Conservation (phyloP, 2,797 vertebrate species). For the Florisuga fusca region DNA sequence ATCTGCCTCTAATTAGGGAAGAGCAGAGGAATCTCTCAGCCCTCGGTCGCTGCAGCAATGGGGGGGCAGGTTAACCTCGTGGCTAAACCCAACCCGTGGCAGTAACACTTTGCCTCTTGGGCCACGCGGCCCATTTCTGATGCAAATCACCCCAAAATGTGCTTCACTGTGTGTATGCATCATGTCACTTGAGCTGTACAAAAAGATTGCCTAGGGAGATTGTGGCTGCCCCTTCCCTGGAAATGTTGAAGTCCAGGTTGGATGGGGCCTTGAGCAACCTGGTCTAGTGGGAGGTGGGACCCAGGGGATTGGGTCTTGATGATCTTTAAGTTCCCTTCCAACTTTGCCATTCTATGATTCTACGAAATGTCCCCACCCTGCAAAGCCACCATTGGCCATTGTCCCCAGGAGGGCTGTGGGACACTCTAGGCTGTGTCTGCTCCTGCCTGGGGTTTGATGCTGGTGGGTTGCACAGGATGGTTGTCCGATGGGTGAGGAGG, state of each 20-base stretch:
- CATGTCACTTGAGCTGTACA: neutral
- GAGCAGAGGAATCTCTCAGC: conserved; percentile 32
- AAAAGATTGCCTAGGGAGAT: no score
- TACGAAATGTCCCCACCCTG: neutral
- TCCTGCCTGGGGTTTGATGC: neutral
- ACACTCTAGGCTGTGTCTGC: rapidly evolving
- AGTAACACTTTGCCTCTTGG: neutral
- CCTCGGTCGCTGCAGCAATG: neutral
- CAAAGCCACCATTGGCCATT: rapidly evolving
- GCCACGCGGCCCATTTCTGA: neutral
- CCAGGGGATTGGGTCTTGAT: no score
- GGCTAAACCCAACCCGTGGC: neutral
- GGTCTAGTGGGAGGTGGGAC: no score
- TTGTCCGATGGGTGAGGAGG: neutral
- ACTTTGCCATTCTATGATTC: no score
- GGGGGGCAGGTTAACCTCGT: neutral
- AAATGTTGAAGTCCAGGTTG: no score
- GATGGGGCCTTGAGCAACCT: no score
- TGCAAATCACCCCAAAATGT: neutral
- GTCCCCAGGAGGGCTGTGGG: no score
- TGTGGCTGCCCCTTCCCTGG: no score
- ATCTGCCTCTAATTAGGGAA: conserved; percentile 61
- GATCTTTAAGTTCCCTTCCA: no score
- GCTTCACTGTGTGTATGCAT: neutral
- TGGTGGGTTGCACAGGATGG: no score